Conservation (phyloP, 2,888 invertebrate species). For the Crossocerus cetratus region DNA sequence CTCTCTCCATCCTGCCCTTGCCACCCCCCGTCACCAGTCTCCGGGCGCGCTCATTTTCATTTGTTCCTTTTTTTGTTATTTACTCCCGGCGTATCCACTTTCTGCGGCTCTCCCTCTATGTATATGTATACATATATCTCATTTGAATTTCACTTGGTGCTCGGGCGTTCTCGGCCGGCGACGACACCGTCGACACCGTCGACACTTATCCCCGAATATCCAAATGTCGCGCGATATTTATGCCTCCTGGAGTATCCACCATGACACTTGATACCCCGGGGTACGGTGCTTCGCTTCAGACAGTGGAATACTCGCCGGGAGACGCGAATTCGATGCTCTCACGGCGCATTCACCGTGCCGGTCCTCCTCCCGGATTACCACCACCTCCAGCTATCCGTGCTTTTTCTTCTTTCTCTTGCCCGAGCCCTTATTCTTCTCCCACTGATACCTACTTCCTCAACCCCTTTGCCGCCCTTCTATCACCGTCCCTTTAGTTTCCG, state of each 20-base stretch:
- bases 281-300: background rate
- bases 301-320: background rate
- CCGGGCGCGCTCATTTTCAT: background rate
- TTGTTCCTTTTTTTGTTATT: slow-evolving; percentile 1
- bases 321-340: background rate
- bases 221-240: slow-evolving; percentile 10
- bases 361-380: slow-evolving; percentile 28
- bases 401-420: background rate
- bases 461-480: background rate
- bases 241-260: slow-evolving; percentile 1
- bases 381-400: slow-evolving; percentile 15
- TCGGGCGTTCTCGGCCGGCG: slow-evolving; percentile 20
- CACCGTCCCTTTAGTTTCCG: background rate
- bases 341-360: background rate
- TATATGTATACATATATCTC: background rate
- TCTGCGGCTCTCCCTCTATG: slow-evolving; percentile 15
- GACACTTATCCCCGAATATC: background rate
- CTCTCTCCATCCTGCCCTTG: background rate
- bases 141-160: slow-evolving; percentile 32
- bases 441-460: slow-evolving; percentile 1
- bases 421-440: slow-evolving; percentile 13
- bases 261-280: background rate
- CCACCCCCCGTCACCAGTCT: background rate
- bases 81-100: slow-evolving; percentile 13
- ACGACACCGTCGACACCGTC: no score